Evolutionary conservation across 2,113 vertebrate species (phyloP), one percentile per base, ranked within the genome.

Genomic region (Carettochelys insculpta): DNA sequence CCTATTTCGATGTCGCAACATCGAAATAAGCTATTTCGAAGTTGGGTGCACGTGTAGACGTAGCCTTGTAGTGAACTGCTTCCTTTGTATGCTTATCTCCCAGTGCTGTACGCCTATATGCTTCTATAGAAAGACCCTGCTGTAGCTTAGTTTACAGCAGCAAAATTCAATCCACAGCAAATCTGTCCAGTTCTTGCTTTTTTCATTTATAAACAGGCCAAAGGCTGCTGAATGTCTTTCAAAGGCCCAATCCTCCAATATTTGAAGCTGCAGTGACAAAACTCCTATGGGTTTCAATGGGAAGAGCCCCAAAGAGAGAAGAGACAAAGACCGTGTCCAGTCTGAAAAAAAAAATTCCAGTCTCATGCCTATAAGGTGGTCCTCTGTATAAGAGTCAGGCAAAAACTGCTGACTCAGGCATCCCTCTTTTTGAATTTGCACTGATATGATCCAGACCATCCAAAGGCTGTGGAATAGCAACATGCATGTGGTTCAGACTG

Each of bases 261-360:
- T 6, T 0, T 61, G 27, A n/a, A 53, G 50, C 29, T 17, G 4
- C 16, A 65, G 4, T 48, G 58, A 34, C 73, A 29, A 31, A 2
- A 73, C 68, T 16, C 0, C 2, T 0, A 0, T 6, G 41, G 0
- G 0, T 31, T 4, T 22, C 50, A 45, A 52, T 1, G 25, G 8
- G 5, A 34, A 58, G 51, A 8, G 56, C 50, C 77, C 85, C 2
- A 1, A 78, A 78, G 31, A 54, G 38, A 80, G 80, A 53, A 38
- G 38, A 5, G 29, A 43, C 61, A n/a, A 29, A 5, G 24, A 22
- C 53, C 31, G 50, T 54, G 56, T 2, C 81, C 56, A 1, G 1
- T 2, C 31, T 8, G 19, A 71, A 75, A 41, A 2, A 0, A 0
- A 8, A 14, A 19, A 3, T 27, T 50, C 41, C 48, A 22, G n/a